These are phyloP conservation scores for Misgurnus mizolepis DNA, from an alignment of 2,113 vertebrate species.

Conservation along the genomic window DNA sequence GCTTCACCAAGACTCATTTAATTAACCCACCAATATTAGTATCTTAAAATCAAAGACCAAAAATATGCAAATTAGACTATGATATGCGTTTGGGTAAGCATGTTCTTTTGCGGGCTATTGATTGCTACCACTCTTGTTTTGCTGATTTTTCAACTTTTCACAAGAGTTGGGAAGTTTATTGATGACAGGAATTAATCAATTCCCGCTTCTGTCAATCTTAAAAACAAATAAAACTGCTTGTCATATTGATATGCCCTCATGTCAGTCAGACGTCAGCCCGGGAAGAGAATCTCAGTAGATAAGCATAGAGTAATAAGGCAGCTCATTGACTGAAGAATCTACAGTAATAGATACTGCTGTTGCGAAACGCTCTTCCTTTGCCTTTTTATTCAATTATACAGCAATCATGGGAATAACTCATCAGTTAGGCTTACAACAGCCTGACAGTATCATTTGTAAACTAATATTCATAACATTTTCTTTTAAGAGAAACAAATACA, in stretches of 20 bases:
- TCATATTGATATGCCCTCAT: slow-evolving; percentile 40
- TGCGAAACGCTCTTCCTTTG: slow-evolving; percentile 20
- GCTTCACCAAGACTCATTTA: slow-evolving; percentile 45
- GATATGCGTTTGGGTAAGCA: slow-evolving; percentile 24
- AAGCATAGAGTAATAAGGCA: slow-evolving; percentile 41
- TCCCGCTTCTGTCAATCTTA: slow-evolving; percentile 25
- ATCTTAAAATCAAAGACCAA: slow-evolving; percentile 48
- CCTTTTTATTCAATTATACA: slow-evolving; percentile 22
- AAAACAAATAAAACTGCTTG: slow-evolving; percentile 32
- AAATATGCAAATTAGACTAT: slow-evolving; percentile 48
- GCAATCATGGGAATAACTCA: neutral
- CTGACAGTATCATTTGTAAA: no score
- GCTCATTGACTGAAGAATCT: slow-evolving; percentile 30
- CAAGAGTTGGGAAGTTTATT: slow-evolving; percentile 16
- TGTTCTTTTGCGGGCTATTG: slow-evolving; percentile 10
- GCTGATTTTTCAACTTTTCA: neutral
- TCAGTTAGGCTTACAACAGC: slow-evolving; percentile 14
- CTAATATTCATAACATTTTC: no score
- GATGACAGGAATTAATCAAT: slow-evolving; percentile 50
- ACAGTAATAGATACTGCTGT: neutral
- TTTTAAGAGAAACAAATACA: no score
- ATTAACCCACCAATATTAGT: slow-evolving; percentile 46
- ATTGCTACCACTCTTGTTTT: slow-evolving; percentile 37
- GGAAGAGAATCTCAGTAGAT: slow-evolving; percentile 28
- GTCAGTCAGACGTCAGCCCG: slow-evolving; percentile 20